A percentile compares a stretch with the other conserved stretches of the same genome.
These are phyloP conservation scores for Oncopodura yosiiana DNA, from an alignment of 1,140 invertebrate species.

Conservation along the genomic window DNA sequence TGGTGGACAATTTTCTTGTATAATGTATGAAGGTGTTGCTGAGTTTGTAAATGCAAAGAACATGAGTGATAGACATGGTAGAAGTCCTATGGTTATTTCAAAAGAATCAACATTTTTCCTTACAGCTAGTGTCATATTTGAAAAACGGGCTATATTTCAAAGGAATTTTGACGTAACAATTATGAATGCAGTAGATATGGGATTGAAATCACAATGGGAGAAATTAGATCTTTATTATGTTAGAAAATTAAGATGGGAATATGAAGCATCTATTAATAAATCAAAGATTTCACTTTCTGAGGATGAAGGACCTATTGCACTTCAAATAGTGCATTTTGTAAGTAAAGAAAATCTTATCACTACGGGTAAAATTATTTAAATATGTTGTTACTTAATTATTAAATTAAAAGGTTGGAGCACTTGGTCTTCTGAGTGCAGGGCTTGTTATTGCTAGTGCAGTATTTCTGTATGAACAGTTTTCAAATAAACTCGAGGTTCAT, in stretches of 20 bases:
- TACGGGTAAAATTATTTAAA: too few species aligned
- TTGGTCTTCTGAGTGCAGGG: too few species aligned
- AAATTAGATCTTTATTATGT: background rate
- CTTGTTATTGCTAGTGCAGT: too few species aligned
- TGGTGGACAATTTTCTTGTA: constrained; percentile 9
- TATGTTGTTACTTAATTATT: too few species aligned
- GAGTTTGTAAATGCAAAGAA: constrained; percentile 11
- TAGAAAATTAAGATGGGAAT: background rate
- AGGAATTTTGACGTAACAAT: background rate
- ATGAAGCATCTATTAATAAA: background rate
- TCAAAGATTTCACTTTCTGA: too few species aligned
- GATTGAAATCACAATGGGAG: background rate
- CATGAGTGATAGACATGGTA: constrained; percentile 15
- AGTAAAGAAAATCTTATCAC: too few species aligned
- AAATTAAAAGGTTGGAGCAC: too few species aligned
- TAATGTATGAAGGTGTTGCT: constrained; percentile 16
- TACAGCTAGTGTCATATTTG: background rate
- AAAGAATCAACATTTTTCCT: constrained; percentile 14
- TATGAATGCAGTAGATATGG: background rate
- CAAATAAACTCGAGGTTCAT: too few species aligned
- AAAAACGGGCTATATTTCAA: background rate
- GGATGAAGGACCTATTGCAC: too few species aligned
- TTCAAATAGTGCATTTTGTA: too few species aligned
- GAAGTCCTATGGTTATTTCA: constrained; percentile 8
- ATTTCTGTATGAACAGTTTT: too few species aligned